Percentiles rank a stretch among this genome's conserved stretches.
These are phyloP conservation scores for Cactoblastis cactorum DNA, from an alignment of 2,888 invertebrate genomes.

Conservation along the genomic window DNA sequence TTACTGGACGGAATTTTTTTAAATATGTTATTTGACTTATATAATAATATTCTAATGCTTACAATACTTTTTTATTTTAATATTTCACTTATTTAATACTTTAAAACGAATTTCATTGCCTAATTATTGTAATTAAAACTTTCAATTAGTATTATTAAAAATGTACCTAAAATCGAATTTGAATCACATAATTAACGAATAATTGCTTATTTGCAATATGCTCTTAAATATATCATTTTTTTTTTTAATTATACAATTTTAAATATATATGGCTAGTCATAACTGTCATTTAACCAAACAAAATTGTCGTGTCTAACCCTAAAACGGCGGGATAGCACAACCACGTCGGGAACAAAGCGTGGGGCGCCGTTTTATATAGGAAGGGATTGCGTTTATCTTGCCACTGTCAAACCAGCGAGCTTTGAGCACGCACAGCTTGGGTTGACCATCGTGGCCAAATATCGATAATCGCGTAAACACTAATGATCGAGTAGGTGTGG, in stretches of 20 bases:
- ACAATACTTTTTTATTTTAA: too few species aligned
- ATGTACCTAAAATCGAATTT: too few species aligned
- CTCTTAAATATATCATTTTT: not conserved
- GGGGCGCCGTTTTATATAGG: slow-evolving; percentile 73
- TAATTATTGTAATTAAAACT: too few species aligned
- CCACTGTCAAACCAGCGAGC: slow-evolving; percentile 73
- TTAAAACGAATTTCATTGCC: too few species aligned
- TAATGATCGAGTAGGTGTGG: slow-evolving; percentile 76
- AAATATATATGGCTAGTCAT: not conserved
- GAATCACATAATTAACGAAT: too few species aligned
- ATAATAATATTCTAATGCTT: too few species aligned
- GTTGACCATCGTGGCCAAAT: slow-evolving; percentile 64
- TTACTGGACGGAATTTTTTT: too few species aligned
- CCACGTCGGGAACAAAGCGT: slow-evolving; percentile 62
- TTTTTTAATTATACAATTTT: not conserved
- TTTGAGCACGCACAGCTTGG: slow-evolving; percentile 64
- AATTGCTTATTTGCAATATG: too few species aligned
- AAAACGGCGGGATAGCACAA: slow-evolving; percentile 48
- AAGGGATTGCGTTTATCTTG: slow-evolving; percentile 61
- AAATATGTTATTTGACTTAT: too few species aligned
- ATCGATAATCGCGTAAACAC: slow-evolving; percentile 70
- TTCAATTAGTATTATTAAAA: too few species aligned
- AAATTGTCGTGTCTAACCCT: slow-evolving; percentile 28
- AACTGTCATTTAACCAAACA: slow-evolving; percentile 15
- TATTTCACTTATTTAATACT: too few species aligned